Base-by-base conservation (phyloP, 2,888 invertebrate species). In the Clepsis dumicolana region DNA sequence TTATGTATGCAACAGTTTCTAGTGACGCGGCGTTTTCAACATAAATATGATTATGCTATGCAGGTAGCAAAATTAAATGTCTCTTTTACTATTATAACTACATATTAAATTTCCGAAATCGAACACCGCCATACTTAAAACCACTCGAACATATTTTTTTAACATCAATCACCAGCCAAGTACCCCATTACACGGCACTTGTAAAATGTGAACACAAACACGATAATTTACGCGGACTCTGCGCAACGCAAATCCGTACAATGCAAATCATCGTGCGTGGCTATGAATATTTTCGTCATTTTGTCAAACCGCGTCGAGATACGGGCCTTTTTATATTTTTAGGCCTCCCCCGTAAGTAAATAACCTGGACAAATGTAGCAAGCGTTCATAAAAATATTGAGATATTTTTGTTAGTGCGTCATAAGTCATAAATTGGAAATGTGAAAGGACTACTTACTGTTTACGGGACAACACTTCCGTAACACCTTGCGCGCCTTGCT, bases 211-310 rank as follows among this genome's bases (percentile, higher is more conserved):
- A 68, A 54, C 16, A 59, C 53, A 70, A 73, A 78, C 74, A 78
- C 71, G 74, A 74, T 75, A 74, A 76, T 74, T 76, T 73, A 65
- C 70, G 65, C 71, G 64, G 69, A 72, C 74, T 68, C 71, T 72
- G 69, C 72, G 74, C 35, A 35, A 56, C 70, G 73, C 64, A 54
- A 67, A 73, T 68, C 71, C 70, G 65, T 71, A 72, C 65, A 77
- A 82, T 79, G 80, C 80, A 84, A 83, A 81, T 80, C 74, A 56
- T 60, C 53, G 77, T 77, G 78, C 85, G 83, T 84, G 84, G 79
- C 73, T 74, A 79, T 80, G 83, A 85, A 85, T 85, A 85, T 83
- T 79, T 80, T 81, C 77, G 75, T 79, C 74, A 78, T 82, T 80
- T 76, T 70, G 72, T 73, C 73, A 65, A 77, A 72, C 74, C 64